These are phyloP conservation scores for Zaprionus africanus DNA, from an alignment of 1,140 invertebrate species.

Conservation along the genomic window DNA sequence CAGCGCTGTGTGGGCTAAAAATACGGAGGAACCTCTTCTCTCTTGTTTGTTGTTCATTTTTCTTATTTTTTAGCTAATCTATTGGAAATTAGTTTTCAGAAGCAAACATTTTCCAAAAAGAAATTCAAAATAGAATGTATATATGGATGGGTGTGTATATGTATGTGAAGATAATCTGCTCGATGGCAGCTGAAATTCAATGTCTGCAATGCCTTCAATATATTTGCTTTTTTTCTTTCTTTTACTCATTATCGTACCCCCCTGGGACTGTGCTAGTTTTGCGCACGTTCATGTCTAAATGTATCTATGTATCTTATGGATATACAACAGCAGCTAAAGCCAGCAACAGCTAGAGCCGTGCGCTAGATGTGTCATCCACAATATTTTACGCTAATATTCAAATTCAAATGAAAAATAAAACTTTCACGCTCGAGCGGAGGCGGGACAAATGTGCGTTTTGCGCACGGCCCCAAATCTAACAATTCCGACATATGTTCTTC, in stretches of 20 bases:
- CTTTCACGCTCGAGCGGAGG: conserved; percentile 79
- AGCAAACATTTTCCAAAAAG: conserved; percentile 72
- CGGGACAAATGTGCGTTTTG: conserved; percentile 82
- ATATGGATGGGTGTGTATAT: conserved; percentile 29
- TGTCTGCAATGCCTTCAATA: conserved; percentile 67
- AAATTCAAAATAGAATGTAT: conserved; percentile 71
- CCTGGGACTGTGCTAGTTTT: conserved; percentile 49
- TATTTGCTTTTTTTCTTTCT: conserved; percentile 23
- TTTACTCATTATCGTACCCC: conserved; percentile 33
- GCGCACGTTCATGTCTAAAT: conserved; percentile 47
- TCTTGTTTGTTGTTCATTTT: not conserved
- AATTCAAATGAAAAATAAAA: conserved; percentile 71
- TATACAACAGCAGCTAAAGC: conserved; percentile 39
- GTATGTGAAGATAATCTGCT: conserved; percentile 44
- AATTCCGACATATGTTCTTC: conserved; percentile 38
- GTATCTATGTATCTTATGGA: conserved; percentile 31
- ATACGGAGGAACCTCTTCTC: conserved; percentile 44
- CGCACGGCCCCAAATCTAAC: conserved; percentile 72
- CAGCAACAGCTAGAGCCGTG: conserved; percentile 34
- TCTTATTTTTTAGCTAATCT: conserved; percentile 67
- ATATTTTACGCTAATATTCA: conserved; percentile 83
- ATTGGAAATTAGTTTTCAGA: conserved; percentile 77
- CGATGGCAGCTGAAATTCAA: conserved; percentile 66
- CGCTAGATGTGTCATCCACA: conserved; percentile 79
- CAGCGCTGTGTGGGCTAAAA: conserved; percentile 55